Conservation (phyloP, 2,888 invertebrate genomes). For the Mylabris sibirica region DNA sequence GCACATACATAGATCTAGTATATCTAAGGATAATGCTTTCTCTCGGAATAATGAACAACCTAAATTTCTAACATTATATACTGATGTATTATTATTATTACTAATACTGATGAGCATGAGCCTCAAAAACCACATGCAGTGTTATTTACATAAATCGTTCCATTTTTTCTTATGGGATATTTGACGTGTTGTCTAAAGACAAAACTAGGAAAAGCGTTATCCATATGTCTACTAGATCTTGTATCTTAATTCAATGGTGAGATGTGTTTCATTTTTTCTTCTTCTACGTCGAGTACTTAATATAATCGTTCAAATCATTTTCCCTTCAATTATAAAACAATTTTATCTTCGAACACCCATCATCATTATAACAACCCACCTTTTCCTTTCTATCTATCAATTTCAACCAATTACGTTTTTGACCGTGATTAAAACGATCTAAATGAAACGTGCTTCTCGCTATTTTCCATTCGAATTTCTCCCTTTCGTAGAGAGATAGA, state of each 20-base stretch:
- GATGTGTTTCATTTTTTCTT: neutral
- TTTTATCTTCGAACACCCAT: neutral
- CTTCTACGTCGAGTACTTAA: neutral
- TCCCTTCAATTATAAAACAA: conserved; percentile 18
- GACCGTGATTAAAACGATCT: neutral
- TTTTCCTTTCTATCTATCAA: neutral
- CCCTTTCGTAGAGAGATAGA: neutral
- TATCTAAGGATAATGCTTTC: too few species aligned
- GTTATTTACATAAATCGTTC: too few species aligned
- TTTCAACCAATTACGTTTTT: conserved; percentile 2
- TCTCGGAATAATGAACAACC: too few species aligned
- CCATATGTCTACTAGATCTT: too few species aligned
- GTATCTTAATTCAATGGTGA: conserved; percentile 11
- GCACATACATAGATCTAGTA: too few species aligned
- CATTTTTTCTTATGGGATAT: too few species aligned
- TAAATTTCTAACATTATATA: too few species aligned
- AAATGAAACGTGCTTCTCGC: neutral
- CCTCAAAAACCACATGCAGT: too few species aligned
- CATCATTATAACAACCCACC: neutral
- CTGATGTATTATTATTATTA: too few species aligned
- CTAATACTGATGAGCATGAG: too few species aligned
- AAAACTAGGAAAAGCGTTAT: too few species aligned
- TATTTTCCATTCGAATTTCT: neutral
- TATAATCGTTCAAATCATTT: conserved; percentile 12
- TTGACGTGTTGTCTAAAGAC: too few species aligned